Percentiles rank a stretch among this genome's conserved stretches.
phyloP scores from a whole-genome alignment of 2,797 vertebrate genomes.

The Nyctibius grandis region DNA sequence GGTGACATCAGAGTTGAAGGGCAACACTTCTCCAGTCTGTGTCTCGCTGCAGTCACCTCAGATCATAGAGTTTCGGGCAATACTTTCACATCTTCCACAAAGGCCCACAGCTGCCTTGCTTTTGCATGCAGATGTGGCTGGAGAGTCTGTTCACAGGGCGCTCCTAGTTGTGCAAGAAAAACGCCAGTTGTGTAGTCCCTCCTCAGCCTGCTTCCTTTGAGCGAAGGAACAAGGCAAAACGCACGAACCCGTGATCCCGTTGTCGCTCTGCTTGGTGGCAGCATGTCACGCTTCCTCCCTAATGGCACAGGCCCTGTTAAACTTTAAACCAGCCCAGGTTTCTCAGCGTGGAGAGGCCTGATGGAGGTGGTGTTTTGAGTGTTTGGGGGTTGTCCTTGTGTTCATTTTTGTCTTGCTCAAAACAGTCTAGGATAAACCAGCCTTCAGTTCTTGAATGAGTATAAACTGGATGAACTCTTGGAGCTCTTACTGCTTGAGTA shows the following conservation, averaged over 20 bases:
- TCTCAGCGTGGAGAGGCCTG: background rate
- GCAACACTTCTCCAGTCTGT: background rate
- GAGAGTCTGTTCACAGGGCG: background rate
- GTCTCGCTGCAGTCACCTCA: background rate
- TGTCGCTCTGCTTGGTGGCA: background rate
- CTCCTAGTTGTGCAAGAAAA: background rate
- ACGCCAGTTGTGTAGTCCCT: background rate
- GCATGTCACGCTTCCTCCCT: background rate
- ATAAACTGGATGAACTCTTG: background rate
- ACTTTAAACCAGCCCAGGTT: background rate
- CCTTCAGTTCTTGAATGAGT: background rate
- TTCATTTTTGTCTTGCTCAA: background rate
- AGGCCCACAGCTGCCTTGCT: background rate
- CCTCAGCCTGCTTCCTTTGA: background rate
- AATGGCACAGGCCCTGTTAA: background rate
- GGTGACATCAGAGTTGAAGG: background rate
- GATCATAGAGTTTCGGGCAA: background rate
- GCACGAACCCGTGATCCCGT: fast-evolving
- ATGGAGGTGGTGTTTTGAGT: background rate
- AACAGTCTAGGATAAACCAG: background rate
- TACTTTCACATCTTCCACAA: background rate
- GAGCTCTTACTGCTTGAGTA: background rate
- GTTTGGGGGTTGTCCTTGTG: background rate
- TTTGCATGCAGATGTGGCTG: background rate
- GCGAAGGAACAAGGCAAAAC: background rate